Conservation (phyloP, 1,140 invertebrate species). For the Bombus balteatus region DNA sequence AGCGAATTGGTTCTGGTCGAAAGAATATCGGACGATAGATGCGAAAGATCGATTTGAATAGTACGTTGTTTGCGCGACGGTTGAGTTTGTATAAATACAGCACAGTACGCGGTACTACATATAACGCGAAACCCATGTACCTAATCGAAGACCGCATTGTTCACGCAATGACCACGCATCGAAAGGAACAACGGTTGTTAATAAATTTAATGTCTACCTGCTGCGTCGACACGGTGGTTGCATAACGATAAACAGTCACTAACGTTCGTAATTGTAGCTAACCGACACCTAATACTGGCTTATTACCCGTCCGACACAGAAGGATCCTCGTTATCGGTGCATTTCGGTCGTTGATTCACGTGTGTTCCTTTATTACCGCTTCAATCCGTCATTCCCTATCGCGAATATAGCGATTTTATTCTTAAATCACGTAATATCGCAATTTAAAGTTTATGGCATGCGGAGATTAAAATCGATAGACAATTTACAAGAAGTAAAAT, state of each 20-base stretch:
- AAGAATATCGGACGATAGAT: too few relatives aligned
- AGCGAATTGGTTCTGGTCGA: too few relatives aligned
- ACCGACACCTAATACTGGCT: slow-evolving; percentile 48
- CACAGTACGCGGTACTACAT: too few relatives aligned
- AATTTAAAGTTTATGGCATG: background rate
- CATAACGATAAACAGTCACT: slow-evolving; percentile 55
- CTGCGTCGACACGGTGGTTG: slow-evolving; percentile 37
- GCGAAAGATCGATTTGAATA: too few relatives aligned
- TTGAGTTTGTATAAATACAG: too few relatives aligned
- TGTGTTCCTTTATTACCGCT: slow-evolving; percentile 7
- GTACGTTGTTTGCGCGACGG: too few relatives aligned
- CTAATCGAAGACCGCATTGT: background rate
- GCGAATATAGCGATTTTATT: background rate
- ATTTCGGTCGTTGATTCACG: slow-evolving; percentile 22
- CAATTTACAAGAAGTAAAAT: background rate
- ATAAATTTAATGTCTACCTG: slow-evolving; percentile 46
- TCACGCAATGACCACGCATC: background rate
- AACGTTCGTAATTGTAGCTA: slow-evolving; percentile 49
- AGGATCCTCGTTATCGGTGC: slow-evolving; percentile 31
- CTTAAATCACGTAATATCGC: background rate
- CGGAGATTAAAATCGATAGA: background rate
- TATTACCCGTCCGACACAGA: slow-evolving; percentile 32
- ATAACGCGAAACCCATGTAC: background rate
- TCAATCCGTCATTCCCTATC: too few relatives aligned
- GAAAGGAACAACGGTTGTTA: slow-evolving; percentile 29